These are phyloP conservation scores for Neopipo cinnamomea DNA, from an alignment of 2,113 vertebrate genomes.

Conservation along the genomic window DNA sequence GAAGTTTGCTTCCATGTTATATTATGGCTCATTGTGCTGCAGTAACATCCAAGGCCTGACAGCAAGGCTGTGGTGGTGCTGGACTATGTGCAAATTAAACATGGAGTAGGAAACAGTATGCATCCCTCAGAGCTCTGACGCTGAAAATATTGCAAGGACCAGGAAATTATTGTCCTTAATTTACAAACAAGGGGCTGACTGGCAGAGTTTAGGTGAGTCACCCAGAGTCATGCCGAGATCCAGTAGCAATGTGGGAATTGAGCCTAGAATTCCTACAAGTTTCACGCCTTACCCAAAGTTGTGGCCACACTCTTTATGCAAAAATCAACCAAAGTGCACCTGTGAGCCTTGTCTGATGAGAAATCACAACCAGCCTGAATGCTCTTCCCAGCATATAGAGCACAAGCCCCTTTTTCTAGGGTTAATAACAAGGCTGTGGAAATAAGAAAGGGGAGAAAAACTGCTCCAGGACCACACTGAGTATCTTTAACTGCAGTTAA, in stretches of 20 bases:
- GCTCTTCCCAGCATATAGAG: not conserved
- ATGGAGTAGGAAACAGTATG: not conserved
- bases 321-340: not conserved
- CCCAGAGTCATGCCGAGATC: not conserved
- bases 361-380: not conserved
- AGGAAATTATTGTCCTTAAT: constrained; percentile 27
- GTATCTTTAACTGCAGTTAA: constrained; percentile 24
- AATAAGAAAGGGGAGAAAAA: not conserved
- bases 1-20: not conserved
- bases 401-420: not conserved
- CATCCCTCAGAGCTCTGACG: not conserved
- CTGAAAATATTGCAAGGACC: not conserved
- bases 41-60: not conserved
- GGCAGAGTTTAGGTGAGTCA: constrained; percentile 27
- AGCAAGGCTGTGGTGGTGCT: not conserved
- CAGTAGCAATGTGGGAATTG: constrained; percentile 12
- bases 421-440: constrained; percentile 6
- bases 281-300: not conserved
- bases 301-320: not conserved
- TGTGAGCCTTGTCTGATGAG: not conserved
- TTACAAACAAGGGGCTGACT: not conserved
- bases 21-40: not conserved
- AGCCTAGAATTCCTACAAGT: constrained; percentile 17
- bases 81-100: not conserved
- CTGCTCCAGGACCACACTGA: not conserved